These are phyloP conservation scores for Drosophila incognita DNA, from an alignment of 2,888 invertebrate genomes.

Conservation along the genomic window DNA sequence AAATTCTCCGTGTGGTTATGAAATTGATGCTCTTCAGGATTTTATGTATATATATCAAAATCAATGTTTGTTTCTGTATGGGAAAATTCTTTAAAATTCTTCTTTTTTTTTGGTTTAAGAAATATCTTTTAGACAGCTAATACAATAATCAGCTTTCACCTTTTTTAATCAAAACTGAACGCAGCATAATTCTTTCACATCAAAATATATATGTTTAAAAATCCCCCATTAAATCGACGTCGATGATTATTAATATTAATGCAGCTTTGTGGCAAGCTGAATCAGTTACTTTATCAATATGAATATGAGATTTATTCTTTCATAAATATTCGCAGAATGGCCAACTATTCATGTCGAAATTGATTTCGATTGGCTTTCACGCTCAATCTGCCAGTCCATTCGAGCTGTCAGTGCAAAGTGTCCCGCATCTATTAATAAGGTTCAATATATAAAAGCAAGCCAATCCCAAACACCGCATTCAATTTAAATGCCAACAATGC, in stretches of 20 bases:
- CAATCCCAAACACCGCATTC: constrained; percentile 19
- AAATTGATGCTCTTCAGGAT: not conserved
- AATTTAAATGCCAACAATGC: constrained; percentile 65
- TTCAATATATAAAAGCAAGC: constrained; percentile 17
- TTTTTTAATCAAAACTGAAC: not conserved
- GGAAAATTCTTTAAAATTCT: not conserved
- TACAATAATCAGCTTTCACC: not conserved
- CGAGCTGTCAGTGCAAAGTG: constrained; percentile 29
- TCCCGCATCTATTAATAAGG: constrained; percentile 43
- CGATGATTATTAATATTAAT: constrained; percentile 10
- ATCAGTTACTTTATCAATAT: constrained; percentile 26
- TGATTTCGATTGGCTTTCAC: constrained; percentile 41
- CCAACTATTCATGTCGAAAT: constrained; percentile 35
- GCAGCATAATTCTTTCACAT: not conserved
- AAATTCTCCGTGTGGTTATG: not conserved
- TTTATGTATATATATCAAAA: not conserved
- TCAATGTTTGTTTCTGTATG: too few species aligned
- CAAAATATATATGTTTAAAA: not conserved
- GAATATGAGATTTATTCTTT: constrained; percentile 10
- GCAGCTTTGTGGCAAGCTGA: constrained; percentile 21
- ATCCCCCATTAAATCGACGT: constrained; percentile 3
- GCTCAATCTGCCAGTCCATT: constrained; percentile 13
- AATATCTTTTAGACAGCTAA: not conserved
- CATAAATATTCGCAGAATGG: constrained; percentile 38
- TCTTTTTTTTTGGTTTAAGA: too few species aligned